These are phyloP conservation scores for Ormyrus thymus DNA, from an alignment of 2,888 invertebrate species.

Conservation along the genomic window DNA sequence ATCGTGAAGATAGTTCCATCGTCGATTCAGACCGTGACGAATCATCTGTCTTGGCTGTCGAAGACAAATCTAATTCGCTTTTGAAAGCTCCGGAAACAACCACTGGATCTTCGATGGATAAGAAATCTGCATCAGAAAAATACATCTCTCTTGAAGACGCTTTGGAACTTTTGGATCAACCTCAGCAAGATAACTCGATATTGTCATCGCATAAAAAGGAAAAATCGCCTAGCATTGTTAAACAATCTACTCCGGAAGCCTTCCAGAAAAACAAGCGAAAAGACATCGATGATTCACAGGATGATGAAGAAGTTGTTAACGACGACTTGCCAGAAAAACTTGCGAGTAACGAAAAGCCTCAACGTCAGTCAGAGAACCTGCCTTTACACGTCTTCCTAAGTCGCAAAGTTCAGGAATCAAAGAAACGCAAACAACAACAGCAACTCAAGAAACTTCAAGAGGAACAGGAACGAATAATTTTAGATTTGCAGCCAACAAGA, in stretches of 20 bases:
- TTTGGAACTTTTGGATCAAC: slow-evolving; percentile 65
- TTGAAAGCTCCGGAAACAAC: neutral
- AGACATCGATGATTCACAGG: slow-evolving; percentile 15
- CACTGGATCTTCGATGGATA: neutral
- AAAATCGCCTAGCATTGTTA: neutral
- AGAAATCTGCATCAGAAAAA: slow-evolving; percentile 52
- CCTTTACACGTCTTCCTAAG: slow-evolving; percentile 71
- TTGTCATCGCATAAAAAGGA: slow-evolving; percentile 40
- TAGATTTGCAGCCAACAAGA: slow-evolving; percentile 70
- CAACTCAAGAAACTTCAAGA: slow-evolving; percentile 65
- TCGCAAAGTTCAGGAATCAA: slow-evolving; percentile 71
- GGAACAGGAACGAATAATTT: slow-evolving; percentile 65
- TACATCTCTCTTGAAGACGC: slow-evolving; percentile 70
- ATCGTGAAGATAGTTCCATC: slow-evolving; percentile 69
- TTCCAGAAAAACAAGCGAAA: slow-evolving; percentile 25
- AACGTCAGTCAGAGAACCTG: slow-evolving; percentile 69
- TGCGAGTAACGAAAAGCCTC: slow-evolving; percentile 69
- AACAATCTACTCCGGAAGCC: slow-evolving; percentile 1
- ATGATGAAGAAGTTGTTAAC: slow-evolving; percentile 63
- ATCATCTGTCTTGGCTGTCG: neutral
- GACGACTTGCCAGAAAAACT: slow-evolving; percentile 74
- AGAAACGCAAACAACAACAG: slow-evolving; percentile 69
- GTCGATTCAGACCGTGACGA: slow-evolving; percentile 68
- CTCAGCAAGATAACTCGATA: slow-evolving; percentile 56
- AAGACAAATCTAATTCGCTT: slow-evolving; percentile 33